Percentiles rank a stretch among this genome's conserved stretches.
Conservation (phyloP, 1,140 invertebrate species). For the Orius insidiosus region DNA sequence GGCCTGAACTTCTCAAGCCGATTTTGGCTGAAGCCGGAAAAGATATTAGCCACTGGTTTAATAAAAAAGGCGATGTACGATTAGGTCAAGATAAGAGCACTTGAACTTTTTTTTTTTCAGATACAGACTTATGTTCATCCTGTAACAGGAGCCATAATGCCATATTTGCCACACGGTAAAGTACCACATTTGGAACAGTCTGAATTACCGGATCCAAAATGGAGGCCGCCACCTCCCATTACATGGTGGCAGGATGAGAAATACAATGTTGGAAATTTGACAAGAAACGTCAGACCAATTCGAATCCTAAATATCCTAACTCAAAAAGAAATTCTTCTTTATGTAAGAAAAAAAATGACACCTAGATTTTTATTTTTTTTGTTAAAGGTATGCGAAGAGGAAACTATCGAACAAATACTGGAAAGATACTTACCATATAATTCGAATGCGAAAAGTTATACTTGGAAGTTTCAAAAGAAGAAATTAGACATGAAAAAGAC, state of each 20-base stretch:
- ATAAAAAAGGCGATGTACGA: slow-evolving; percentile 39
- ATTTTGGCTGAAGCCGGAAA: slow-evolving; percentile 51
- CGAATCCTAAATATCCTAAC: slow-evolving; percentile 58
- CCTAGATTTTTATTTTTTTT: too few species aligned
- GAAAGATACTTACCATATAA: slow-evolving; percentile 53
- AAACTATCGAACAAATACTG: slow-evolving; percentile 54
- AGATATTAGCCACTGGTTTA: slow-evolving; percentile 59
- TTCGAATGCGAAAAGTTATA: slow-evolving; percentile 48
- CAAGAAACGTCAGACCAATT: slow-evolving; percentile 44
- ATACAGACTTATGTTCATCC: slow-evolving; percentile 30
- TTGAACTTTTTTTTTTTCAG: slow-evolving; percentile 13
- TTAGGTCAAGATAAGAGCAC: too few species aligned
- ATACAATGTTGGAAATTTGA: slow-evolving; percentile 47
- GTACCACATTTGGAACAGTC: slow-evolving; percentile 30
- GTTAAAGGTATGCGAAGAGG: slow-evolving; percentile 58
- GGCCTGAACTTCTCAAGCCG: slow-evolving; percentile 29
- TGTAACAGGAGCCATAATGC: slow-evolving; percentile 30
- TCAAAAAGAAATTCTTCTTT: slow-evolving; percentile 23
- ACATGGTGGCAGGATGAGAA: slow-evolving; percentile 59
- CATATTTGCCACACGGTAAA: slow-evolving; percentile 37
- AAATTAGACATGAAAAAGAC: slow-evolving; percentile 43
- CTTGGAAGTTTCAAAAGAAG: slow-evolving; percentile 52
- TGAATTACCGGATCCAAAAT: slow-evolving; percentile 24
- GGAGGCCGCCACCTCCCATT: slow-evolving; percentile 25
- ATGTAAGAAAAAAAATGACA: too few species aligned